phyloP scores from a whole-genome alignment of 1,140 invertebrate genomes.

The Brachionus asplanchnoidis region DNA sequence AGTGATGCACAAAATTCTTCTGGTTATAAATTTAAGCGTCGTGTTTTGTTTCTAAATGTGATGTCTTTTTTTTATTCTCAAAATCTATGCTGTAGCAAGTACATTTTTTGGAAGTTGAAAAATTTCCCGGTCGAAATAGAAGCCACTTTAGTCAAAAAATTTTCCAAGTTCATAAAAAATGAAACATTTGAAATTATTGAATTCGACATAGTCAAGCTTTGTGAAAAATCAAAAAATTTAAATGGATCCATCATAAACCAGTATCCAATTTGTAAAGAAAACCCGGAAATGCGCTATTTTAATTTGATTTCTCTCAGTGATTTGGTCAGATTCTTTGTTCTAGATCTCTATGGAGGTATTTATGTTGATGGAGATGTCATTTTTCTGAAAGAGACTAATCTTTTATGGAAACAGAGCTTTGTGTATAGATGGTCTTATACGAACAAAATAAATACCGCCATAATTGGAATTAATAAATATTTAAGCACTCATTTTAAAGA shows the following conservation, averaged over 20 bases:
- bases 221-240: neutral
- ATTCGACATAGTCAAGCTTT: neutral
- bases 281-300: neutral
- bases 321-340: neutral
- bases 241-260: neutral
- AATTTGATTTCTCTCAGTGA: neutral
- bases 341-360: conserved; percentile 28
- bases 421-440: conserved; percentile 37
- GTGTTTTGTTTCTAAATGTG: neutral
- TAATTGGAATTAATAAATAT: conserved; percentile 34
- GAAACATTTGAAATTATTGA: neutral
- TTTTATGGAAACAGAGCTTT: conserved; percentile 15
- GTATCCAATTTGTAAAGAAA: neutral
- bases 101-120: conserved; percentile 30
- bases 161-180: neutral
- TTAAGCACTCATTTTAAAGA: neutral
- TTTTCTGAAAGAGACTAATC: neutral
- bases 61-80: conserved; percentile 32
- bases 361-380: conserved; percentile 33
- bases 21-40: neutral
- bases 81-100: conserved; percentile 14
- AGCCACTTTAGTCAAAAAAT: neutral
- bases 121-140: conserved; percentile 4
- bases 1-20: neutral
- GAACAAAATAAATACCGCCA: neutral